A percentile compares a stretch with the other conserved stretches of the same genome.
Conservation (phyloP, 1,140 invertebrate species). For the Watersipora subatra region DNA sequence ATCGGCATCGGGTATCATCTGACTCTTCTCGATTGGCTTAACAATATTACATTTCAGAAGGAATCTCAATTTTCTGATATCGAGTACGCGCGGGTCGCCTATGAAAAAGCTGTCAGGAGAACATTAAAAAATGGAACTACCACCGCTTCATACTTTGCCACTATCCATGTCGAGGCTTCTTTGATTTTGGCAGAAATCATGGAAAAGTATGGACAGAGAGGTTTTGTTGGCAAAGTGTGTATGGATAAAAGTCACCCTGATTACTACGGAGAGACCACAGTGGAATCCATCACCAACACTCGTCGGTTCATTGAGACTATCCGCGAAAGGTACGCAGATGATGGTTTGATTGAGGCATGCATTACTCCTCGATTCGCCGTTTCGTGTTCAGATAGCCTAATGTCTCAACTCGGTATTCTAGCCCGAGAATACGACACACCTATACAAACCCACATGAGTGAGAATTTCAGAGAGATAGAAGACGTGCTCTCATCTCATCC, state of each 20-base stretch:
- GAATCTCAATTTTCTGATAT: conserved; percentile 58
- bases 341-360: conserved; percentile 56
- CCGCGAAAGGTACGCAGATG: background rate
- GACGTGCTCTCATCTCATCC: conserved; percentile 50
- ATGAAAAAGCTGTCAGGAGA: conserved; percentile 58
- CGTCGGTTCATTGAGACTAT: background rate
- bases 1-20: conserved; percentile 64
- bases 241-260: conserved; percentile 56
- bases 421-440: conserved; percentile 54
- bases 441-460: conserved; percentile 73
- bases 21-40: conserved; percentile 66
- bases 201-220: conserved; percentile 54
- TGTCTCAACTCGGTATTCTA: conserved; percentile 54
- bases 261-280: conserved; percentile 48
- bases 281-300: conserved; percentile 13
- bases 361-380: conserved; percentile 77
- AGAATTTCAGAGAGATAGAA: conserved; percentile 59
- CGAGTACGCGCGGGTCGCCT: conserved; percentile 56
- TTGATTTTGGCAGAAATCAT: conserved; percentile 52
- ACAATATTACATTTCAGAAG: conserved; percentile 70
- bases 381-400: conserved; percentile 56
- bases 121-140: conserved; percentile 66
- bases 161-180: conserved; percentile 59
- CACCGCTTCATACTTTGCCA: conserved; percentile 72
- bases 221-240: conserved; percentile 75